Evolutionary conservation across 2,113 vertebrate genomes (phyloP).

Genomic region (Aramus guarauna): DNA sequence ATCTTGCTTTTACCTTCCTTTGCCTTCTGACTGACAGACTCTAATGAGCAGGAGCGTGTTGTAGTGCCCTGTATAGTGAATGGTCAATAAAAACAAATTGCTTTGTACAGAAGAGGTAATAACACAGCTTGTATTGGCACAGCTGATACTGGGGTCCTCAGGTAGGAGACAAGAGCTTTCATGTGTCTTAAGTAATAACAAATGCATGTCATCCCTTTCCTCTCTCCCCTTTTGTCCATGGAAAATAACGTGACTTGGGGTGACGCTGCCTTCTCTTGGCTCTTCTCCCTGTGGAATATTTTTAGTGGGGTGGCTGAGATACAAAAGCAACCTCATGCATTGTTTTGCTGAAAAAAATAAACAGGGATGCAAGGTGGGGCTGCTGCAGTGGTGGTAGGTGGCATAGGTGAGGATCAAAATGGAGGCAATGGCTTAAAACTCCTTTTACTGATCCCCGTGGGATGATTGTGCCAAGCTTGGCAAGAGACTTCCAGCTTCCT

Average conservation of each 20-base stretch:
- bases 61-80: background rate
- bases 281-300: background rate
- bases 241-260: background rate
- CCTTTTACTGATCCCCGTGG: background rate
- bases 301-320: background rate
- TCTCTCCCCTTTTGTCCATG: background rate
- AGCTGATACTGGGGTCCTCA: background rate
- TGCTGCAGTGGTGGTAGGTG: background rate
- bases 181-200: background rate
- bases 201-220: background rate
- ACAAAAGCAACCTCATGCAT: no score
- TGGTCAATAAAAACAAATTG: slow-evolving; percentile 54
- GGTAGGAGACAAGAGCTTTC: background rate
- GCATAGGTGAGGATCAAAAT: background rate
- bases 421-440: background rate
- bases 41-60: slow-evolving; percentile 16
- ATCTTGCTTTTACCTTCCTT: background rate
- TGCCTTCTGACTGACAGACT: slow-evolving; percentile 37
- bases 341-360: background rate
- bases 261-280: background rate
- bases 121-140: background rate
- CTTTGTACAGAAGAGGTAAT: slow-evolving; percentile 33
- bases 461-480: background rate
- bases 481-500: background rate
- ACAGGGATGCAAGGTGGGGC: background rate